Percentiles rank a stretch among this genome's conserved stretches.
phyloP scores from a whole-genome alignment of 92 coral and sea anemone genomes.

The Phenganax subtilis region DNA sequence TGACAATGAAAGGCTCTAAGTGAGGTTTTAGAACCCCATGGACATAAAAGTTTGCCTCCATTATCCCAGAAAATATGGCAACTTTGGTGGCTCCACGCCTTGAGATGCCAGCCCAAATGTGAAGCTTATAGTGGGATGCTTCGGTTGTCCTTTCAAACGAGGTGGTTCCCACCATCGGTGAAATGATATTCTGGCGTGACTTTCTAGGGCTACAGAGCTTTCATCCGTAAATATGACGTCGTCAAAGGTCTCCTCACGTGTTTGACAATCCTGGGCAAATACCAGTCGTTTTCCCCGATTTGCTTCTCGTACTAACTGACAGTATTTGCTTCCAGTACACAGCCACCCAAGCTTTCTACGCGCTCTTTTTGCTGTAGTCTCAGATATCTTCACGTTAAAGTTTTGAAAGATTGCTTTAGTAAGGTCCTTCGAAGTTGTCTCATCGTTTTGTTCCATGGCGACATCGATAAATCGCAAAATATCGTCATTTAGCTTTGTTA shows the following conservation, averaged over 20 bases:
- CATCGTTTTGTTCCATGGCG: constrained; percentile 55
- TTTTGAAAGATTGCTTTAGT: constrained; percentile 18
- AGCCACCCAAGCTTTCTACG: constrained; percentile 58
- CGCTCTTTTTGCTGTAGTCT: constrained; percentile 29
- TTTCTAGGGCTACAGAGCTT: constrained; percentile 49
- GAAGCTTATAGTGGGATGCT: constrained; percentile 51
- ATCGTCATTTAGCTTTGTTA: constrained; percentile 14
- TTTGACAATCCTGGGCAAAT: not conserved
- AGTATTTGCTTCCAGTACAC: constrained; percentile 52
- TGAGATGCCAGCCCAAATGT: constrained; percentile 55
- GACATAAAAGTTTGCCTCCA: constrained; percentile 47
- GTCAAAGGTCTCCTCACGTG: constrained; percentile 42
- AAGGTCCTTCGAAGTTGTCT: constrained; percentile 45
- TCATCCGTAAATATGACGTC: constrained; percentile 61
- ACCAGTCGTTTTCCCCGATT: constrained; percentile 37
- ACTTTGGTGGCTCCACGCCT: constrained; percentile 49
- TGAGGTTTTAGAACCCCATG: constrained; percentile 9
- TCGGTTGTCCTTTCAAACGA: constrained; percentile 48
- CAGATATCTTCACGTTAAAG: constrained; percentile 26
- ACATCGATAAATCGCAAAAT: constrained; percentile 45
- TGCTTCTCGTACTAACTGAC: constrained; percentile 53
- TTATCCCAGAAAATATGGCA: constrained; percentile 45
- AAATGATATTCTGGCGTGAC: constrained; percentile 50
- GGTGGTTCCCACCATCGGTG: constrained; percentile 58
- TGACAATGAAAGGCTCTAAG: constrained; percentile 45